A percentile compares a stretch with the other conserved stretches of the same genome.
Conservation (phyloP, 2,888 invertebrate species). For the Dolomedes plantarius region DNA sequence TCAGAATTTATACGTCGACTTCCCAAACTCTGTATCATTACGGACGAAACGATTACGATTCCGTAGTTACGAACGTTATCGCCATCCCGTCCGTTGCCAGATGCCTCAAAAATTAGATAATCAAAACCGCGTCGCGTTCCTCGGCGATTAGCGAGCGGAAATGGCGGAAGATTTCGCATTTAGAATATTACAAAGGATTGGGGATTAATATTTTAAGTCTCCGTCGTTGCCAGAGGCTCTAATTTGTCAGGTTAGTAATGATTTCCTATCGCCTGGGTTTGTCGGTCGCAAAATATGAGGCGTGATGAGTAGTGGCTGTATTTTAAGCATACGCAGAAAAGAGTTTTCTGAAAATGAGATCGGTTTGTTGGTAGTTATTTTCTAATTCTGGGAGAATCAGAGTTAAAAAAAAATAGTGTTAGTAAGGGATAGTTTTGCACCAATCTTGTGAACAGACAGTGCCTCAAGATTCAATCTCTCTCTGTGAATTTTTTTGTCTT, state of each 20-base stretch:
- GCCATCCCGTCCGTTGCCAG: slow-evolving; percentile 42
- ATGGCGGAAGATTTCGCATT: slow-evolving; percentile 27
- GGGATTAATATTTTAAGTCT: slow-evolving; percentile 53
- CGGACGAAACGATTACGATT: slow-evolving; percentile 53
- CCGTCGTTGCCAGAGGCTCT: slow-evolving; percentile 36
- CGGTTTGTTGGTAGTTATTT: too few relatives aligned
- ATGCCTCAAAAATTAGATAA: slow-evolving; percentile 70
- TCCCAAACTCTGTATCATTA: slow-evolving; percentile 20
- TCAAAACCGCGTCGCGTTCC: slow-evolving; percentile 56
- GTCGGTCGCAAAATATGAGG: background rate
- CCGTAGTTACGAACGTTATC: slow-evolving; percentile 46
- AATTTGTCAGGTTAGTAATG: slow-evolving; percentile 51
- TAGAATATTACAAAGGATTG: slow-evolving; percentile 30
- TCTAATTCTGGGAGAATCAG: too few relatives aligned
- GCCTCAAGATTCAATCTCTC: too few relatives aligned
- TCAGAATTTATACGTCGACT: slow-evolving; percentile 8
- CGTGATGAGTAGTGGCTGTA: background rate
- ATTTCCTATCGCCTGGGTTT: slow-evolving; percentile 22
- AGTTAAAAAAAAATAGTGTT: too few relatives aligned
- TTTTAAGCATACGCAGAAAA: background rate
- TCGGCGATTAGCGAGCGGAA: slow-evolving; percentile 45
- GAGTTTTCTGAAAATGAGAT: too few relatives aligned
- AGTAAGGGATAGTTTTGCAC: too few relatives aligned
- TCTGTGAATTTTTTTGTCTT: too few relatives aligned
- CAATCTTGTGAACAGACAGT: too few relatives aligned